Evolutionary conservation across 1,140 invertebrate species (phyloP).

Genomic region (Planococcus citri): DNA sequence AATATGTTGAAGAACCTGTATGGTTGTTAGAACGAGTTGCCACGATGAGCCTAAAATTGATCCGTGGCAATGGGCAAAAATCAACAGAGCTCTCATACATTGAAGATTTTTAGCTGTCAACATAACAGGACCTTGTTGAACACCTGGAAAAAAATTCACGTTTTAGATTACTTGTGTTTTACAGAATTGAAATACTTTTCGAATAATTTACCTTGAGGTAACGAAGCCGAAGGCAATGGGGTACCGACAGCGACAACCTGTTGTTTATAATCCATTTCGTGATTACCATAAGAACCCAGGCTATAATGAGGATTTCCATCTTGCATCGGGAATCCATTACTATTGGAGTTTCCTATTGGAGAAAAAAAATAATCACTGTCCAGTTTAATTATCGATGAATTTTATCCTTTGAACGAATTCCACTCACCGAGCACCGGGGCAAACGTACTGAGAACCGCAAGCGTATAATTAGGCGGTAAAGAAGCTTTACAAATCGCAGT

Average conservation of each 20-base stretch:
- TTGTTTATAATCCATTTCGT: constrained; percentile 55
- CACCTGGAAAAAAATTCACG: constrained; percentile 36
- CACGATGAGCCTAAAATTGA: constrained; percentile 83
- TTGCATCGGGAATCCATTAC: constrained; percentile 30
- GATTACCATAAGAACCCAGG: constrained; percentile 36
- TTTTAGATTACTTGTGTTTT: not conserved
- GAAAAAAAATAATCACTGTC: too few species aligned
- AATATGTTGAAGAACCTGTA: constrained; percentile 41
- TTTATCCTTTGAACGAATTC: not conserved
- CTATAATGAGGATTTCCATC: constrained; percentile 39
- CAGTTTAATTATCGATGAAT: not conserved
- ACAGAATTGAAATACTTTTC: not conserved
- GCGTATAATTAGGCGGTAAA: constrained; percentile 85
- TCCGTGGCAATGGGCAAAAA: constrained; percentile 82
- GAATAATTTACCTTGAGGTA: constrained; percentile 44
- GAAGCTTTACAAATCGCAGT: constrained; percentile 88
- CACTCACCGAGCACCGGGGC: not conserved
- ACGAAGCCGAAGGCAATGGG: constrained; percentile 68
- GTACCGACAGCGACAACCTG: constrained; percentile 92
- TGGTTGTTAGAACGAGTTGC: constrained; percentile 87
- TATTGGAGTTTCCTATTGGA: constrained; percentile 32
- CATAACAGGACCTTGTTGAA: constrained; percentile 92
- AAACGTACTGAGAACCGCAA: constrained; percentile 61
- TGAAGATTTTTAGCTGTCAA: constrained; percentile 94
- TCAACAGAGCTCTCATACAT: constrained; percentile 81